Base-by-base conservation (phyloP, 2,888 invertebrate species). In the Stenolophus ochropezus region DNA sequence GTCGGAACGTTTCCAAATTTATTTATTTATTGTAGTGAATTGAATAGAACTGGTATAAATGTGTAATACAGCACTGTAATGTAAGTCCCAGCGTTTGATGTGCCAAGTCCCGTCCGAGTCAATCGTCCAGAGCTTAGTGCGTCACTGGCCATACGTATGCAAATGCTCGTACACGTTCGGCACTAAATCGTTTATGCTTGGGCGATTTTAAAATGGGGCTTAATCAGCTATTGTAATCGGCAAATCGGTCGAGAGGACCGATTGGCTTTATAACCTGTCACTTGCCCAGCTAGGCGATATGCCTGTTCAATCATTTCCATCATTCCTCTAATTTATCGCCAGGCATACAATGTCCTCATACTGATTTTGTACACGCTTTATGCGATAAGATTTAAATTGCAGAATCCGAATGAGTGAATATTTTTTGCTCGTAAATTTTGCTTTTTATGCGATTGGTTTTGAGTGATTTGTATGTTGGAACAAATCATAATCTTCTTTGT, bases 221-320 rank as follows among this genome's bases (percentile, higher is more conserved):
- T 85, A 85, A 85, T 85, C 85, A 85, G 84, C 85, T 85, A 84
- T 85, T 85, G 85, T 85, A 84, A 85, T 84, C 84, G 85, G 82
- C 84, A 85, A 85, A 85, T 85, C 85, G 84, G 83, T 84, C 83
- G 84, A 84, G 83, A 84, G 84, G 81, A 53, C 83, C 82, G 84
- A 84, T 84, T 84, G 83, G 83, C 82, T 79, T 84, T 84, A 85
- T 84, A 85, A 84, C 83, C 84, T 85, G 85, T 85, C 84, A 85
- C 83, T 83, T 84, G 16, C 42, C 18, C 20, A 18, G 33, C 18
- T n/a, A n/a, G 65, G 27, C 11, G 8, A 33, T 42, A 74, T 49
- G 21, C 56, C 49, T 42, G 33, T 0, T 11, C 58, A 18, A 53
- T 61, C 77, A 21, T 61, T 78, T 78, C 78, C 47, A 78, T 78